These are phyloP conservation scores for Tethya wilhelma DNA, from an alignment of 37 sponge, comb jelly and placozoan genomes.

Conservation along the genomic window DNA sequence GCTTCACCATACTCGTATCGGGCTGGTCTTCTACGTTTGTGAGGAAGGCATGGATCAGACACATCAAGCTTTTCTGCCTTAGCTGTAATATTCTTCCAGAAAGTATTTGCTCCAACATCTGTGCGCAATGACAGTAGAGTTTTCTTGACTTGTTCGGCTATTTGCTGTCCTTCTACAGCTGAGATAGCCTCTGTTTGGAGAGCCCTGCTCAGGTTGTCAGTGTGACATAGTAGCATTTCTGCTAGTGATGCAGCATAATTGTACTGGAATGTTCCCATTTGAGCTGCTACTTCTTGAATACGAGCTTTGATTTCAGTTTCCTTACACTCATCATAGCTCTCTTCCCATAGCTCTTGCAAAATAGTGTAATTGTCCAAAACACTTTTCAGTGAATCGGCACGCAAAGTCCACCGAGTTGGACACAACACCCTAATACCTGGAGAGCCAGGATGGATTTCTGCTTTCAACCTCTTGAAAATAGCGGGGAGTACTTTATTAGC, in stretches of 20 bases:
- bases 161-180: conserved; percentile 58
- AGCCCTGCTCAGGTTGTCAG: conserved; percentile 67
- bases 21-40: conserved; percentile 17
- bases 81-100: not conserved
- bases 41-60: conserved; percentile 24
- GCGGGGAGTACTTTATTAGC: conserved; percentile 64
- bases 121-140: conserved; percentile 54
- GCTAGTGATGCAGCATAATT: conserved; percentile 53
- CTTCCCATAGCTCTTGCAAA: conserved; percentile 51
- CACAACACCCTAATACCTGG: conserved; percentile 63
- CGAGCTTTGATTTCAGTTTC: conserved; percentile 67
- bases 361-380: conserved; percentile 27
- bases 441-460: conserved; percentile 17
- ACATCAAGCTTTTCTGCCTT: not conserved
- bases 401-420: conserved; percentile 54
- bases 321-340: conserved; percentile 29
- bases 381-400: conserved; percentile 20
- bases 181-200: conserved; percentile 55
- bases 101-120: conserved; percentile 8
- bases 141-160: conserved; percentile 47
- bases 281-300: conserved; percentile 53
- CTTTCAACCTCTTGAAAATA: conserved; percentile 45
- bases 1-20: conserved; percentile 35
- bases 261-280: conserved; percentile 40
- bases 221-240: conserved; percentile 35